Base-by-base conservation (phyloP, 2,888 invertebrate genomes). In the Trichopoda pennipes region DNA sequence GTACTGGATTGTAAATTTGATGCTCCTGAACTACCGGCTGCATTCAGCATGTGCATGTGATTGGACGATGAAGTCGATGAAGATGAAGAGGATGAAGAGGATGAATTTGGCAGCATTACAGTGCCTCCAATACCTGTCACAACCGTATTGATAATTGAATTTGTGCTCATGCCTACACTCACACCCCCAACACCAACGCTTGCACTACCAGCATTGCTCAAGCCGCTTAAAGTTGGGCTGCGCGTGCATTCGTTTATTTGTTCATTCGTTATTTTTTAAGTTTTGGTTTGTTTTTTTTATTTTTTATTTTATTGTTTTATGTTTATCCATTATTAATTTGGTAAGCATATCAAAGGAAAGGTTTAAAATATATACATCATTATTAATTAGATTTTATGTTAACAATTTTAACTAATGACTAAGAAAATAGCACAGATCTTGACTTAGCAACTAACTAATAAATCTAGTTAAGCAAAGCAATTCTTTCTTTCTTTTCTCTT, bases 81-180 rank as follows among this genome's bases (percentile, higher is more conserved):
- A 68, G 89, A 88, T 55, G 90, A 88, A 80, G 90, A 90, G 49
- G 90, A 90, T 70, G 90, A 90, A 21, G 90, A 90, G 61, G 90
- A 90, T 64, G 90, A 90, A 82, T 90, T 88, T 51, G 90, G 90
- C 76, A 90, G 80, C 86, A 89, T 86, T n/a, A 90, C 85, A 91
- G 92, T 88, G 75, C 82, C 85, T 4, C 84, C 86, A 70, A 88
- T 87, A 32, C 91, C 93, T 92, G 89, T 80, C 85, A 86, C 85
- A 84, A 86, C 86, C 66, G 89, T 86, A 77, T 88, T 86, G 51
- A 89, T 85, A 86, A 90, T 87, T 84, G 79, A 88, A 73, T 74
- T 84, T n/a, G 83, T 81, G 74, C 85, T 81, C 68, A 85, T 68
- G 63, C 84, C 86, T 53, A 78, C 64, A 76, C 83, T 85, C 61